A percentile compares a stretch with the other conserved stretches of the same genome.
These are phyloP conservation scores for Sabatieria punctata DNA, from an alignment of 2,888 invertebrate genomes.

Conservation along the genomic window DNA sequence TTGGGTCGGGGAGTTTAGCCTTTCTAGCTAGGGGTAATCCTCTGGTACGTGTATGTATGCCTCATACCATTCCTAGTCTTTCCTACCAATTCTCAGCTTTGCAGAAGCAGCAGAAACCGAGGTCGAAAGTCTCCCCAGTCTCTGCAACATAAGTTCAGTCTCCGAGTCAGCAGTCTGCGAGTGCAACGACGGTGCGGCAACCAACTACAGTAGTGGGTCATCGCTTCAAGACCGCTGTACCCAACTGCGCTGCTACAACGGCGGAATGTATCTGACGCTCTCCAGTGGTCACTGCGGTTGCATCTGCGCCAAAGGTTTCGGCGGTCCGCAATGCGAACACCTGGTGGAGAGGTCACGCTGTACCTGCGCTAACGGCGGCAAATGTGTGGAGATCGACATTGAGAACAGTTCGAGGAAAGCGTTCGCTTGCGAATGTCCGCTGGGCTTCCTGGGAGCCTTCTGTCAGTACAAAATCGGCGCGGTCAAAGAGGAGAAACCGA, in stretches of 20 bases:
- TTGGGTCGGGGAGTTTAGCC: no score
- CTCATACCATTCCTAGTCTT: no score
- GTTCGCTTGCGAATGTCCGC: conserved; percentile 8
- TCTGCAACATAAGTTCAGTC: not conserved
- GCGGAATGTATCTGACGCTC: conserved; percentile 7
- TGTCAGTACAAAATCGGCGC: not conserved
- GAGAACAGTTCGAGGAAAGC: no score
- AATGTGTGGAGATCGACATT: conserved; percentile 1
- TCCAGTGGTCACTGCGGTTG: conserved; percentile 9
- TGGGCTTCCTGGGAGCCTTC: conserved; percentile 6
- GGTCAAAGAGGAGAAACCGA: no score
- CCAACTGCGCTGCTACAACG: conserved; percentile 3
- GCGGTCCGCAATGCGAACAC: conserved; percentile 4
- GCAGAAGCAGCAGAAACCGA: no score
- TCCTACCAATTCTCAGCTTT: no score
- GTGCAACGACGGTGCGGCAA: not conserved
- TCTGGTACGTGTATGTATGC: no score
- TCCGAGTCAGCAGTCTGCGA: conserved; percentile 1
- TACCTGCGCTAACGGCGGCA: conserved; percentile 8
- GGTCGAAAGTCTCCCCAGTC: not conserved
- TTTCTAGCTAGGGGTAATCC: no score
- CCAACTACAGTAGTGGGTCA: no score
- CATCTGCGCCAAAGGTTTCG: conserved; percentile 3
- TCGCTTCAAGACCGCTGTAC: no score
- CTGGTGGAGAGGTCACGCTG: conserved; percentile 2